Evolutionary conservation across 2,113 vertebrate species (phyloP), one percentile per base, ranked within the genome.

Genomic region (Cathartes aura): DNA sequence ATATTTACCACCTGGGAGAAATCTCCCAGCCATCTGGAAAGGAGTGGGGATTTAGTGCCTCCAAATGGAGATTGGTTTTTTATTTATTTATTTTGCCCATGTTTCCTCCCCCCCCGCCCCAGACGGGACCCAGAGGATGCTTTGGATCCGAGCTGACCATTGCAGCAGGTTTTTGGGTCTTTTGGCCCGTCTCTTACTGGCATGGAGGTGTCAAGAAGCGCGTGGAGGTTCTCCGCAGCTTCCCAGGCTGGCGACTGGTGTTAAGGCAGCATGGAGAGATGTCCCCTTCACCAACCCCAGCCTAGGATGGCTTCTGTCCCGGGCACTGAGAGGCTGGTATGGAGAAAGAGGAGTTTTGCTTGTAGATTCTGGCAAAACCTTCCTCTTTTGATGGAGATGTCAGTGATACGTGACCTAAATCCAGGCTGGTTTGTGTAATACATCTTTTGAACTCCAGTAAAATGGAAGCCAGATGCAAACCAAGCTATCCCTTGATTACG

Each of bases 1-100:
- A 98, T 98, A 98, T 99, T 99, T 99, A 98, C 98, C 98, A 99
- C 98, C 98, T 98, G 98, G 98, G 98, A 98, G 98, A 98, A 98
- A 98, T 98, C 98, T 98, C 98, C 98, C 97, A 98, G 98, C 98
- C 98, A 98, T 98, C 98, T 98, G 98, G 98, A 98, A 98, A 98
- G 97, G 96, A 98, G 94, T 93, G 93, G 97, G 98, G 96, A 98
- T 98, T 98, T 98, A 98, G 98, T 98, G 96, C 98, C 97, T 98
- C 98, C 97, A 97, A 98, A 98, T 93, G 94, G 97, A 98, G 98
- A 98, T 98, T 98, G 98, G 71, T 90, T 98, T 97, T 93, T 97
- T 97, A 93, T 97, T 97, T 98, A 95, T 98, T 97, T 97, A 98
- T 98, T 98, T 96, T 89, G 90, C 97, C 96, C 86, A 63, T 43